Base-by-base conservation (phyloP, 64 coral and sea anemone genomes). In the Montipora capricornis region DNA sequence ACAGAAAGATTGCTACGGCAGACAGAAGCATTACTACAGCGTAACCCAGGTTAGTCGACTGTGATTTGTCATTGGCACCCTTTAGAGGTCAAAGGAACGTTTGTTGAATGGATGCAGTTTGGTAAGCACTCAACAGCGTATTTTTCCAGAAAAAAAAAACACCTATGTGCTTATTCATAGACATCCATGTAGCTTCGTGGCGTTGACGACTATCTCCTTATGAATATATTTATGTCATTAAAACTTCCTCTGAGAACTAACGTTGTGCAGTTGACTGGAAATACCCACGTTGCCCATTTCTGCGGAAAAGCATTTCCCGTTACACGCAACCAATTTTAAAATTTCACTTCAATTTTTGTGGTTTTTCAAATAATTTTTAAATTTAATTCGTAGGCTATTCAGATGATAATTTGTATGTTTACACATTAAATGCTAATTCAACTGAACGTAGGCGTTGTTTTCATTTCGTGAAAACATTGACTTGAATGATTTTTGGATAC, bases 21-120 rank as follows among this genome's bases (percentile, higher is more conserved):
- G 49, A 89, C 96, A 47, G 96, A 97, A 37, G 88, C 93, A 26
- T 80, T 97, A 15, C 80, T 97, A 16, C 96, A 97, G 66, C 96
- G 93, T 73, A 97, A 97, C 44, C 82, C 92, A 85, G 96, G 96
- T 97, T 91, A 57, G 57, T 88, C 19, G n/a, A 6, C 2, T 37
- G 50, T 61, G 5, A 83, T 24, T 50, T 68, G 11, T 44, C 17
- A 0, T 88, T 16, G 74, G 55, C 57, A 17, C 14, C 44, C 24
- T 49, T 77, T 82, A 44, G 83, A 84, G 53, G 14, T 3, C 3
- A 47, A 77, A 24, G 17, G 78, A 50, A 68, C 62, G 48, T 6
- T 13, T 7, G 11, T 26, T 82, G 37, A 24, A 58, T 20, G 19
- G 52, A 22, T 17, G 68, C 3, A 24, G 2, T 71, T 20, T 20